These are phyloP conservation scores for Platygyra sinensis DNA, from an alignment of 64 coral and sea anemone genomes.

Conservation along the genomic window DNA sequence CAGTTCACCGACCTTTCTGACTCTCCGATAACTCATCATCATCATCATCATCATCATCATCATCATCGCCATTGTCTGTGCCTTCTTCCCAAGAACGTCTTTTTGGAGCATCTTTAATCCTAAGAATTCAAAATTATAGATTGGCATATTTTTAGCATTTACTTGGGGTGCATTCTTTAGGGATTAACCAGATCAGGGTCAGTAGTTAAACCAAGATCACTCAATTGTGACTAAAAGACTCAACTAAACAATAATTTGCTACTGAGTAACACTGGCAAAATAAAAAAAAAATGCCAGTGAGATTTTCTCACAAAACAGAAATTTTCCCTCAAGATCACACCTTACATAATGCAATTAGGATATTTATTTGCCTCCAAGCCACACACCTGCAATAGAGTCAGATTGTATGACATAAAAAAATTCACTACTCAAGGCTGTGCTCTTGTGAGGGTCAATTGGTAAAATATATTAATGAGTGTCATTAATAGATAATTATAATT, in stretches of 20 bases:
- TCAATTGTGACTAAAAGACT: too few relatives aligned
- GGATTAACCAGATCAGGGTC: too few relatives aligned
- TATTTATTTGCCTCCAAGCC: too few relatives aligned
- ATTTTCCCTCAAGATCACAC: background rate
- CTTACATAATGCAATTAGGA: background rate
- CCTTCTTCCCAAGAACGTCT: slow-evolving; percentile 66
- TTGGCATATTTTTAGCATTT: too few relatives aligned
- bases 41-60: slow-evolving; percentile 37
- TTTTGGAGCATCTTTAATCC: slow-evolving; percentile 70
- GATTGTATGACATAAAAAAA: background rate
- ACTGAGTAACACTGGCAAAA: background rate
- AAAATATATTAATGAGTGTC: too few relatives aligned
- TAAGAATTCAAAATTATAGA: slow-evolving; percentile 8
- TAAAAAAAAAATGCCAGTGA: background rate
- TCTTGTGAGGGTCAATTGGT: too few relatives aligned
- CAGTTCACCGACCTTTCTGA: slow-evolving; percentile 53
- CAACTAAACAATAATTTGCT: background rate
- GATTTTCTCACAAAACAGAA: background rate
- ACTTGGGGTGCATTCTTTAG: too few relatives aligned
- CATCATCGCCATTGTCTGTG: slow-evolving; percentile 41
- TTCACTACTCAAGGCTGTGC: too few relatives aligned
- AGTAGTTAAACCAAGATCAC: too few relatives aligned
- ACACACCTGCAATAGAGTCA: background rate
- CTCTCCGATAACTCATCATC: slow-evolving; percentile 62
- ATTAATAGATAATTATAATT: too few relatives aligned